Conservation (phyloP, 2,888 invertebrate species). For the Agapostemon virescens region DNA sequence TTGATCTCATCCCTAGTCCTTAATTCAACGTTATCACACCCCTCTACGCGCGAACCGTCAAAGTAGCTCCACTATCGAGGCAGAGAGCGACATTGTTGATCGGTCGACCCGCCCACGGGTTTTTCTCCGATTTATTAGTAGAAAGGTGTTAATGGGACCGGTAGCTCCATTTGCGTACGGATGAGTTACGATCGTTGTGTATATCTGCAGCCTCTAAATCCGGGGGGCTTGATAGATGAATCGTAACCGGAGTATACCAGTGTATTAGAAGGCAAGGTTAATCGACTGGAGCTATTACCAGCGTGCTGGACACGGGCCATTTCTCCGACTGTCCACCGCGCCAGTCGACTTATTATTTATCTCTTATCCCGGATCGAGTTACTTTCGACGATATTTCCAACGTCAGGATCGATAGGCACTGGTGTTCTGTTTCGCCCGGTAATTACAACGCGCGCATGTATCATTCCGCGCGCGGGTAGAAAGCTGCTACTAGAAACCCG, state of each 20-base stretch:
- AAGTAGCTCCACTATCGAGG: too few relatives aligned
- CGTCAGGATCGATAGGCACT: conserved; percentile 53
- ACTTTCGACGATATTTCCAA: conserved; percentile 65
- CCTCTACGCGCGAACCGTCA: background rate
- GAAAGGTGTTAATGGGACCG: conserved; percentile 49
- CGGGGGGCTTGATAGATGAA: conserved; percentile 45
- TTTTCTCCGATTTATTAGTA: conserved; percentile 36
- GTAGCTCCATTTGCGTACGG: conserved; percentile 50
- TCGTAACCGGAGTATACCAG: conserved; percentile 48
- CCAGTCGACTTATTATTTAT: conserved; percentile 64
- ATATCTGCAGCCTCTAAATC: conserved; percentile 46
- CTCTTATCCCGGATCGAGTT: conserved; percentile 60
- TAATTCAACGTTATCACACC: fast-evolving
- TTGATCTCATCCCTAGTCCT: too few relatives aligned
- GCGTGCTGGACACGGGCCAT: conserved; percentile 50
- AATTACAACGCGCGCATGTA: conserved; percentile 52
- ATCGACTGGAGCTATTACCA: conserved; percentile 56
- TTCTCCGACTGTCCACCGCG: conserved; percentile 57
- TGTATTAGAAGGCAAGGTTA: conserved; percentile 54
- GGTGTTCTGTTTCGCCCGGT: conserved; percentile 61
- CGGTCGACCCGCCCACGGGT: conserved; percentile 4
- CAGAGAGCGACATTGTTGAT: background rate
- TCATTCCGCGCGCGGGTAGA: conserved; percentile 36
- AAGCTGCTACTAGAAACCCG: conserved; percentile 51
- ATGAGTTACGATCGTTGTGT: conserved; percentile 37